Percentiles rank a stretch among this genome's conserved stretches.
These are phyloP conservation scores for Phymastichus coffea DNA, from an alignment of 1,140 invertebrate species.

Conservation along the genomic window DNA sequence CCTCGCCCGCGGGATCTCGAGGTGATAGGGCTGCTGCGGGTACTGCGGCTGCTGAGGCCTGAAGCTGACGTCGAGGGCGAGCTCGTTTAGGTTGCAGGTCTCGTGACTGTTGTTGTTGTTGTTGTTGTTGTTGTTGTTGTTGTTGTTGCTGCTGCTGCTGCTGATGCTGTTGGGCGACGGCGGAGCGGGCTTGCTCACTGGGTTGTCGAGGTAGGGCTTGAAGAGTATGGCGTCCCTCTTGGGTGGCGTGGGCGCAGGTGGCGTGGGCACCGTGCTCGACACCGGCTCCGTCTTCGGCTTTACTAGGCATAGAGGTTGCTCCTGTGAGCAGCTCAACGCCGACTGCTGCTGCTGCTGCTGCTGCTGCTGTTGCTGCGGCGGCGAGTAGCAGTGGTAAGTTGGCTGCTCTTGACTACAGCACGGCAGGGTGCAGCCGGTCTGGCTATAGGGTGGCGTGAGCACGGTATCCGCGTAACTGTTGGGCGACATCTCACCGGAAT, in stretches of 20 bases:
- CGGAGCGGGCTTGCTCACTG: too few species aligned
- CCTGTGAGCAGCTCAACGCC: too few species aligned
- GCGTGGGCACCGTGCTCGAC: conserved; percentile 45
- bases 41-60: conserved; percentile 31
- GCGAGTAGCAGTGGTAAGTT: conserved; percentile 42
- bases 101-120: conserved; percentile 48
- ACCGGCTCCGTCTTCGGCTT: conserved; percentile 49
- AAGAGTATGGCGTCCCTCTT: conserved; percentile 61
- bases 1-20: conserved; percentile 40
- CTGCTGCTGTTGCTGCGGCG: conserved; percentile 27
- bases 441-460: conserved; percentile 25
- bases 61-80: conserved; percentile 45
- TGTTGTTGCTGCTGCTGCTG: too few species aligned
- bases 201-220: conserved; percentile 67
- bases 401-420: conserved; percentile 37
- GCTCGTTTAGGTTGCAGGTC: conserved; percentile 48
- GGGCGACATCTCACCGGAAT: conserved; percentile 28
- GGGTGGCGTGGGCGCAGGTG: conserved; percentile 33
- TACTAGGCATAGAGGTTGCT: conserved; percentile 51
- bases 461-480: background rate
- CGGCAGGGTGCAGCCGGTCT: conserved; percentile 33
- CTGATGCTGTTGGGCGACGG: too few species aligned
- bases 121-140: conserved; percentile 36
- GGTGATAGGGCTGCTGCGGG: conserved; percentile 19
- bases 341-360: conserved; percentile 33